Conservation (phyloP, 2,113 vertebrate species). For the Okapia johnstoni region DNA sequence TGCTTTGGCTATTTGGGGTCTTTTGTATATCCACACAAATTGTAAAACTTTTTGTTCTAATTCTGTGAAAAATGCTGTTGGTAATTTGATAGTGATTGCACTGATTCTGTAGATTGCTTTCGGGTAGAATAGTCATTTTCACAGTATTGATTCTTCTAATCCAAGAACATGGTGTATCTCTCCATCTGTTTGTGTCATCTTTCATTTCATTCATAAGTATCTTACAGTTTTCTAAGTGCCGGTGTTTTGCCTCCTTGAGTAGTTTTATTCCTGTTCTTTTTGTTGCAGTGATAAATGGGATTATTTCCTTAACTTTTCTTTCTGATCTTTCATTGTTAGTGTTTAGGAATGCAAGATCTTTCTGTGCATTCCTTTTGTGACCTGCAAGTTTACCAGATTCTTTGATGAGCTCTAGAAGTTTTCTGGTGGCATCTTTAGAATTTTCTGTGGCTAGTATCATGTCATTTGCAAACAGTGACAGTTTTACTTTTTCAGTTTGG, state of each 20-base stretch:
- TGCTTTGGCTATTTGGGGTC: not conserved
- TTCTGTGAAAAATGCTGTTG: not conserved
- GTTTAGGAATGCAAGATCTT: not conserved
- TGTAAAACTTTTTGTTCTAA: not conserved
- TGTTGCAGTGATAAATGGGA: not conserved
- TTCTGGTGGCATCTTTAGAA: not conserved
- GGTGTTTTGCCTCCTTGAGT: not conserved
- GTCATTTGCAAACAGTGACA: not conserved
- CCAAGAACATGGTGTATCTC: not conserved
- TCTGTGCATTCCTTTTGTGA: not conserved
- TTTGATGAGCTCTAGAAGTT: not conserved
- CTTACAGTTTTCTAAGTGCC: not conserved
- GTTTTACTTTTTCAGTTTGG: not conserved
- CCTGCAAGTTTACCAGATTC: not conserved
- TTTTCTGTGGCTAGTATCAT: not conserved
- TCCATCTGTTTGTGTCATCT: not conserved
- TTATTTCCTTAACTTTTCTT: not conserved
- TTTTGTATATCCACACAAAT: not conserved
- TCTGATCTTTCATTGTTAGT: not conserved
- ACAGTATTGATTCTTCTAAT: not conserved
- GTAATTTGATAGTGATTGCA: not conserved
- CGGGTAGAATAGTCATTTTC: not conserved
- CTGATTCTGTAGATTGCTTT: not conserved
- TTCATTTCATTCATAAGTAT: not conserved
- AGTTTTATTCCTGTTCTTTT: not conserved